phyloP scores from a whole-genome alignment of 1,140 invertebrate genomes.

The Babylonia areolata region DNA sequence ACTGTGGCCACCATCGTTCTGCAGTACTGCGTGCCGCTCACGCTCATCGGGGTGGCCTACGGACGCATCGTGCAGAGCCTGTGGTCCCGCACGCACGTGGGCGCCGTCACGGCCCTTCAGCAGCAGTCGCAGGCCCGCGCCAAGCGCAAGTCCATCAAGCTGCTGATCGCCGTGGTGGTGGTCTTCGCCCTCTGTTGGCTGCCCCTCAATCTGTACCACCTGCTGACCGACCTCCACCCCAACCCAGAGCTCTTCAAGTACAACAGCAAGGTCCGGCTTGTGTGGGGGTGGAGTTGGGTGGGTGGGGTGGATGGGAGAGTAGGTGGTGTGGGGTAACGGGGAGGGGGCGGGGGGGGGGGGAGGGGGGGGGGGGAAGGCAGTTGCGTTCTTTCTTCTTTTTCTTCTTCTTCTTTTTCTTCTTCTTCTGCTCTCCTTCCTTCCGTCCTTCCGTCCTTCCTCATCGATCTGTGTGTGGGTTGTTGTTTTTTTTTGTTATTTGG shows the following conservation, averaged over 20 bases:
- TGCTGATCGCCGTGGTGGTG: slow-evolving; percentile 77
- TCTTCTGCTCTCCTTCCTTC: too few relatives aligned
- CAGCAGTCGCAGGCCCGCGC: slow-evolving; percentile 65
- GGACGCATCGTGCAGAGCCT: slow-evolving; percentile 67
- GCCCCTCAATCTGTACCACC: slow-evolving; percentile 78
- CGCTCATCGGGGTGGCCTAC: slow-evolving; percentile 76
- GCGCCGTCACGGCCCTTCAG: slow-evolving; percentile 68
- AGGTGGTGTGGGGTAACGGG: too few relatives aligned
- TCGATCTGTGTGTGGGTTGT: too few relatives aligned
- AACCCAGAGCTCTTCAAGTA: slow-evolving; percentile 46
- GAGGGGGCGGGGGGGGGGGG: too few relatives aligned
- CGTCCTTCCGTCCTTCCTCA: too few relatives aligned
- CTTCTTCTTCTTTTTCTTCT: too few relatives aligned
- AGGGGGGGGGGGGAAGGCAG: too few relatives aligned
- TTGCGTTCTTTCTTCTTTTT: too few relatives aligned
- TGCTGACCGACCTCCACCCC: slow-evolving; percentile 77
- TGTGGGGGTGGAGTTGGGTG: too few relatives aligned
- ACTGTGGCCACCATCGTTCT: slow-evolving; percentile 76
- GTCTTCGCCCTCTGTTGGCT: slow-evolving; percentile 79
- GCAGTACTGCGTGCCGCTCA: slow-evolving; percentile 79
- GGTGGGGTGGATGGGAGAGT: too few relatives aligned
- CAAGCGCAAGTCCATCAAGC: slow-evolving; percentile 75
- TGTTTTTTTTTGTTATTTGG: too few relatives aligned
- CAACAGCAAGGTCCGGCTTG: slow-evolving; percentile 23
- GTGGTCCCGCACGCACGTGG: slow-evolving; percentile 66